Evolutionary conservation across 2,113 vertebrate genomes (phyloP), one percentile per base, ranked within the genome.

Genomic region (Sorex araneus): DNA sequence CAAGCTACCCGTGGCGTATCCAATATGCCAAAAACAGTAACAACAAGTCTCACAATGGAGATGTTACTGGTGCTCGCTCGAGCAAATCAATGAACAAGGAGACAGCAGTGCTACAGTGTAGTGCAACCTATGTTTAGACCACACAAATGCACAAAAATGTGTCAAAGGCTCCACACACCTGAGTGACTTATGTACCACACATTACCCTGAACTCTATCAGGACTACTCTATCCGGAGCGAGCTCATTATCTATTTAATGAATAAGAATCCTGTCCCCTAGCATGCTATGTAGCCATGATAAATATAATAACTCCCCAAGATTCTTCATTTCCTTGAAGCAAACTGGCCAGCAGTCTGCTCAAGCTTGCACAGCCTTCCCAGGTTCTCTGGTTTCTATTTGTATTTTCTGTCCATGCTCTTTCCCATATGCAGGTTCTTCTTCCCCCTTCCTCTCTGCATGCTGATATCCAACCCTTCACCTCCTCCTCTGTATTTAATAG

Each of bases 241-340:
- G 34, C 70, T 71, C 8, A 70, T 66, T 47, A 40, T 43, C n/a
- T 70, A 32, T 84, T 92, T 89, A 89, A n/a, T 18, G 83, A 90
- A 76, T 12, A 43, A 91, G 30, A 81, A 77, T 63, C 71, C 43
- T 74, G 27, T 81, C 73, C 13, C 40, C 50, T 34, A 28, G 54
- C 28, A 89, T 12, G 27, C 2, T 36, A 9, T 30, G 74, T 47
- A 77, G 36, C 75, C 28, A 32, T 64, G 74, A 74, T 91, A 95
- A 81, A 66, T 60, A 70, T 2, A 21, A 77, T 25, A 19, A 75
- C 70, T 79, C n/a, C 47, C 63, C 28, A 82, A 60, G 64, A 60
- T 43, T 21, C 25, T 47, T 80, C 21, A 27, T 15, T 18, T 50
- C 45, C 66, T 66, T 30, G 50, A 18, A 93, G 7, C 30, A 78